Evolutionary conservation across 1,140 invertebrate genomes (phyloP), one percentile per base, ranked within the genome.

Genomic region (Tetramorium alpestre): DNA sequence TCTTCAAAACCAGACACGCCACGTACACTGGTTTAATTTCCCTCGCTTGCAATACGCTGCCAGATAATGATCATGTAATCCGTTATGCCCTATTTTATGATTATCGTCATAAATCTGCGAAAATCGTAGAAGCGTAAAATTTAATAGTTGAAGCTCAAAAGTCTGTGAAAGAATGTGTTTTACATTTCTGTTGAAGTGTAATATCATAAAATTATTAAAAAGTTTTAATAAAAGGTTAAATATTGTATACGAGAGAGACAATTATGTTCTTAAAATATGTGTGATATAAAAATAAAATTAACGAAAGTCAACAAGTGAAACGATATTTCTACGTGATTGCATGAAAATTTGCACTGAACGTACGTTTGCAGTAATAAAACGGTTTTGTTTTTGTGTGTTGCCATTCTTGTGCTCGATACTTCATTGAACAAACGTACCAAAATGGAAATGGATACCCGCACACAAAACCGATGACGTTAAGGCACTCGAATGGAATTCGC

Each of bases 381-480:
- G 28, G 7, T 38, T 62, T 75, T 47, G 25, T 54, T 80, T 54
- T 25, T 47, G 10, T 3, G n/a, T 41, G 33, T 11, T 77, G 38
- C 72, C 25, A 80, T 51, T 70, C 47, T 54, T 33, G 56, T 62
- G n/a, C 25, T 18, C 56, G 33, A 58, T 44, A 56, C 69, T 60
- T 13, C 44, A 75, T 75, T 75, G 41, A 47, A 41, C 38, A 75
- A 84, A 84, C 54, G 51, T 73, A 84, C 54, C 70, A 76, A 67
- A 88, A 58, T 54, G 69, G 69, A 76, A 87, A 87, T 75, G 60
- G 58, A 49, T 49, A 49, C 25, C 38, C 51, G 16, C 47, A 67
- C 60, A 64, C 69, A 54, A 67, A 51, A 60, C 11, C 85, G 56
- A 80, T 88, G 67, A 73, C 70, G 75, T 77, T 81, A 87, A 81